Percentiles rank a stretch among this genome's conserved stretches.
These are phyloP conservation scores for Galago senegalensis DNA, from an alignment of 2,797 vertebrate species.

Conservation along the genomic window DNA sequence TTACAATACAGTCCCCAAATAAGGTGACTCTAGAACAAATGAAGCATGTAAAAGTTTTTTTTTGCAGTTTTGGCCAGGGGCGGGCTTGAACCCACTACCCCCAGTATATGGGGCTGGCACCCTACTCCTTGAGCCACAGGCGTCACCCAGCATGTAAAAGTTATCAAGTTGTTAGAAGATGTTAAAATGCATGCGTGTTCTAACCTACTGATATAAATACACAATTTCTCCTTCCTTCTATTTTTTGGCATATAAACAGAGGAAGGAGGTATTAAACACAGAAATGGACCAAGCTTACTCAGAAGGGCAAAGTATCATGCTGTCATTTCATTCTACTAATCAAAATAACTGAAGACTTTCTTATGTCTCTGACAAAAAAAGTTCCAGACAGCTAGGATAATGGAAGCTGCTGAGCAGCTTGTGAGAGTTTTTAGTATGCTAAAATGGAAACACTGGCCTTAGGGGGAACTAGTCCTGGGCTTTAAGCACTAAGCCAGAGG, in stretches of 20 bases:
- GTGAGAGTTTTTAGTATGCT: background rate
- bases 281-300: background rate
- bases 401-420: background rate
- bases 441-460: background rate
- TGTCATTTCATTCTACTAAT: background rate
- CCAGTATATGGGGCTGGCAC: too few species aligned
- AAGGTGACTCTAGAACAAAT: constrained; percentile 4
- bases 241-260: background rate
- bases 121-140: too few species aligned
- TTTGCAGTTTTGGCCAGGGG: too few species aligned
- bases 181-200: background rate
- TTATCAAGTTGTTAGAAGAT: background rate
- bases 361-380: background rate
- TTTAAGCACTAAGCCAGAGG: background rate
- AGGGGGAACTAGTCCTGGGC: background rate
- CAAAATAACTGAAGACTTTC: background rate
- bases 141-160: background rate
- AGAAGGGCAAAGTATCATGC: background rate
- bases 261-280: background rate
- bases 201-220: background rate
- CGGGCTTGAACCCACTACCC: too few species aligned
- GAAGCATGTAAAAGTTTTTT: background rate
- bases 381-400: background rate
- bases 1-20: background rate
- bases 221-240: background rate